Percentiles rank a stretch among this genome's conserved stretches.
phyloP scores from a whole-genome alignment of 2,888 invertebrate species.

The Dichetophora obliterata region DNA sequence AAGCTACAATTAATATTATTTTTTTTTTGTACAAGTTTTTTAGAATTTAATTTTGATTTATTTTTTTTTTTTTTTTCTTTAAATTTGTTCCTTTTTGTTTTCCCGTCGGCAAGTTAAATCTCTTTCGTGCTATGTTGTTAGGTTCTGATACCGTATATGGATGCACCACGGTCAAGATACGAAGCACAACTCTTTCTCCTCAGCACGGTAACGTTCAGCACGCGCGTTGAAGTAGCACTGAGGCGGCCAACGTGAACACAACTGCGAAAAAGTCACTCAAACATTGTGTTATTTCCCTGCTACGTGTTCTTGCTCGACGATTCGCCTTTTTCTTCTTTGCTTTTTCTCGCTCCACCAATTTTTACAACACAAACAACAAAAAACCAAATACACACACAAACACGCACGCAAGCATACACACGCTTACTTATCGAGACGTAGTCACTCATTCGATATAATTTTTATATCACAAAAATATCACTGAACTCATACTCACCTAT shows the following conservation, averaged over 20 bases:
- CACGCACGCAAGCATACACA: conserved; percentile 28
- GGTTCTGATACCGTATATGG: background rate
- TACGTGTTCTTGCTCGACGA: conserved; percentile 48
- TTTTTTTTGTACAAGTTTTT: background rate
- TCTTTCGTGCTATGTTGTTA: conserved; percentile 21
- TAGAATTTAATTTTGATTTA: background rate
- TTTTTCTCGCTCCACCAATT: conserved; percentile 34
- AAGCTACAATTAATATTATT: background rate
- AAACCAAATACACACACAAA: conserved; percentile 34
- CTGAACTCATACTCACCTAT: conserved; percentile 47
- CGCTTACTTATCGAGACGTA: background rate
- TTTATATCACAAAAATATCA: conserved; percentile 7
- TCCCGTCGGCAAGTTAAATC: conserved; percentile 36
- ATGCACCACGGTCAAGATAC: conserved; percentile 10
- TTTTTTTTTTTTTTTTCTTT: background rate
- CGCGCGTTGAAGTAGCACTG: conserved; percentile 71
- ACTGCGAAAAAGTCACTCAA: conserved; percentile 64
- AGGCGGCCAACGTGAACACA: conserved; percentile 67
- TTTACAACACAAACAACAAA: conserved; percentile 26
- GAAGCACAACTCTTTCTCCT: conserved; percentile 16
- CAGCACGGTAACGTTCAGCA: conserved; percentile 65
- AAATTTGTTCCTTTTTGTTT: background rate
- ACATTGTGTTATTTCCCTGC: conserved; percentile 42
- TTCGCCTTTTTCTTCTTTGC: conserved; percentile 41
- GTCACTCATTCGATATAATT: background rate